These are phyloP conservation scores for fruit fly (Drosophila melanogaster) DNA, from an alignment of 1,140 invertebrate species.

Conservation along the genomic window DNA sequence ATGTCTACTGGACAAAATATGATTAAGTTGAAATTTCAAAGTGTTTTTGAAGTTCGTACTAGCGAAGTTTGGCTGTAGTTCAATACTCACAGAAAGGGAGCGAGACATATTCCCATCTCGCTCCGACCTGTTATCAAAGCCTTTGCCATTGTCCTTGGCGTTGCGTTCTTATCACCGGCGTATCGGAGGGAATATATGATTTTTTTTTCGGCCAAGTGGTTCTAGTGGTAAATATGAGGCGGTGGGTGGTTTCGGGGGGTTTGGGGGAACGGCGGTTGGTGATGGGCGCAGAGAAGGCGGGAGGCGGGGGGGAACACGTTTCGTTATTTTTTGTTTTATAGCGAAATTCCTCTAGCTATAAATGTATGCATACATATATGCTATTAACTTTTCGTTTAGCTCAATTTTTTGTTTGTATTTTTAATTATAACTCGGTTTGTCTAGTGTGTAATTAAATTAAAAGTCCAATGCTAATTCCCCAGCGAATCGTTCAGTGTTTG, in stretches of 20 bases:
- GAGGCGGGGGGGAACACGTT: conserved; percentile 2
- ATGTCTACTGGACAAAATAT: too few relatives aligned
- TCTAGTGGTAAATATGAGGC: conserved; percentile 9
- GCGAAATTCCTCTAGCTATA: conserved; percentile 52
- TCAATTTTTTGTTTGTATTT: conserved; percentile 53
- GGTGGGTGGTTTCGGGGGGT: conserved; percentile 12
- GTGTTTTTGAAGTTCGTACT: neutral
- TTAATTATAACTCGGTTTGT: conserved; percentile 52
- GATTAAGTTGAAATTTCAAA: too few relatives aligned
- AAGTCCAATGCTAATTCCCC: conserved; percentile 46
- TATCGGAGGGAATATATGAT: conserved; percentile 17
- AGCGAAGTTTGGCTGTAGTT: conserved; percentile 21
- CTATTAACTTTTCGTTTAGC: conserved; percentile 37
- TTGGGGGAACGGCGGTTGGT: neutral
- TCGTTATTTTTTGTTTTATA: conserved; percentile 54
- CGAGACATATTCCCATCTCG: conserved; percentile 12
- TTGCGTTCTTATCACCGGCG: conserved; percentile 30
- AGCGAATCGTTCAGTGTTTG: conserved; percentile 59
- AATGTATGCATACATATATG: conserved; percentile 42
- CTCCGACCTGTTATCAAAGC: conserved; percentile 55
- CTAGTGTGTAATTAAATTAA: conserved; percentile 52
- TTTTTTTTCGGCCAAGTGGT: conserved; percentile 4
- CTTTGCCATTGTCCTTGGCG: conserved; percentile 46
- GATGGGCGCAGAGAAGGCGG: neutral
- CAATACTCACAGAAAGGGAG: conserved; percentile 34